Evolutionary conservation across 2,113 vertebrate species (phyloP).

Genomic region (Scortum barcoo): DNA sequence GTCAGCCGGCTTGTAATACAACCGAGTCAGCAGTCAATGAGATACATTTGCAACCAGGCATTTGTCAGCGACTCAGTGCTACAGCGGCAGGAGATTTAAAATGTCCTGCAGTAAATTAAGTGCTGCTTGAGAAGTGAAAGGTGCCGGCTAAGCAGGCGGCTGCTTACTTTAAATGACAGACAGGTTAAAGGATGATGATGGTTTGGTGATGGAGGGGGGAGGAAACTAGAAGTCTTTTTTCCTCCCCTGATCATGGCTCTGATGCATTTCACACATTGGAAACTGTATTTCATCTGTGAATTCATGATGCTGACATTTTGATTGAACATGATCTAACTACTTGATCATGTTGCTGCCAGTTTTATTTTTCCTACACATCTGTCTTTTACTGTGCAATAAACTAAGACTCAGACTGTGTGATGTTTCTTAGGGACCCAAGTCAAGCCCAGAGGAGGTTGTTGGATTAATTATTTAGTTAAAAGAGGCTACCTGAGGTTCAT

Average conservation of each 20-base stretch:
- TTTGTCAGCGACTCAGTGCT: constrained; percentile 74
- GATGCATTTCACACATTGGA: neutral
- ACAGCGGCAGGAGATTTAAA: constrained; percentile 77
- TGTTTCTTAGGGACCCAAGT: neutral
- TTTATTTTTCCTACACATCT: neutral
- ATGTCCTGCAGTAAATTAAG: constrained; percentile 76
- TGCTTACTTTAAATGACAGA: constrained; percentile 73
- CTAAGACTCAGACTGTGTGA: neutral
- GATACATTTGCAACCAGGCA: constrained; percentile 77
- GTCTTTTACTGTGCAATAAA: too few species aligned
- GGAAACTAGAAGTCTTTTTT: neutral
- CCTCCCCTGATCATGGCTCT: neutral
- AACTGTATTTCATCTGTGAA: neutral
- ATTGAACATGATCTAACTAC: neutral
- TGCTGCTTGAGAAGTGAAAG: constrained; percentile 75
- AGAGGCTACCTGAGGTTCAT: neutral
- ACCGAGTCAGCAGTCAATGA: constrained; percentile 79
- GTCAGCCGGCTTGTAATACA: constrained; percentile 70
- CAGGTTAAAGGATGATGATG: constrained; percentile 55
- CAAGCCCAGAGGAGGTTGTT: neutral
- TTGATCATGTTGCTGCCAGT: neutral
- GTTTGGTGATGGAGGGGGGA: constrained; percentile 15
- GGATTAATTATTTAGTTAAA: neutral
- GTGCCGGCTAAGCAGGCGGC: constrained; percentile 73
- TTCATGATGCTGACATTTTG: neutral